phyloP scores from a whole-genome alignment of 2,797 vertebrate genomes.

The Notoglanidium macrostoma region DNA sequence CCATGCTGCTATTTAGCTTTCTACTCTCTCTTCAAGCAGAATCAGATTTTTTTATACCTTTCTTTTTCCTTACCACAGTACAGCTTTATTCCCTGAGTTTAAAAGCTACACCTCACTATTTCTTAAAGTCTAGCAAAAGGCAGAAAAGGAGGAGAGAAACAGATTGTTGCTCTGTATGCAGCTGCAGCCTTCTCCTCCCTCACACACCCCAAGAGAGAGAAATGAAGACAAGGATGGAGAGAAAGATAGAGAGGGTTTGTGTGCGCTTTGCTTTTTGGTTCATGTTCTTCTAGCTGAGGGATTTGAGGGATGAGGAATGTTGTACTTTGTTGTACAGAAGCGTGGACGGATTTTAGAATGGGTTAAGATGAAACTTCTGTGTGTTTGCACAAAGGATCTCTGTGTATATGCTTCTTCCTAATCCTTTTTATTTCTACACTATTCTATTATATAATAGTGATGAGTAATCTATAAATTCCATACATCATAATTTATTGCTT shows the following conservation, averaged over 20 bases:
- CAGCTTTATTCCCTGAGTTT: constrained; percentile 7
- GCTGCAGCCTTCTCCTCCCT: constrained; percentile 27
- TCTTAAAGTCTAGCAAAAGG: constrained; percentile 29
- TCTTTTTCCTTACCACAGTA: background rate
- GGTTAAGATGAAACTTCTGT: constrained; percentile 22
- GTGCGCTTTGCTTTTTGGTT: constrained; percentile 25
- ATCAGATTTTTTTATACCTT: background rate
- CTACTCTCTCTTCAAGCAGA: constrained; percentile 13
- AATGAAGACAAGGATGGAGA: constrained; percentile 26
- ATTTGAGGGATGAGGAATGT: constrained; percentile 49
- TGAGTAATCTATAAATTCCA: background rate
- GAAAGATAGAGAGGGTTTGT: constrained; percentile 31
- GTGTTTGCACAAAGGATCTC: background rate
- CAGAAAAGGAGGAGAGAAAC: constrained; percentile 37
- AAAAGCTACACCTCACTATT: constrained; percentile 5
- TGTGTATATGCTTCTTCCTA: background rate
- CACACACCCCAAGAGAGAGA: constrained; percentile 28
- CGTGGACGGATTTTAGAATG: constrained; percentile 43
- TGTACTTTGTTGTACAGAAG: constrained; percentile 45
- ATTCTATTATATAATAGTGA: background rate
- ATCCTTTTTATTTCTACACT: background rate
- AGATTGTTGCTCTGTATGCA: constrained; percentile 43
- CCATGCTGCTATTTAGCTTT: background rate
- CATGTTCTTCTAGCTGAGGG: constrained; percentile 38
- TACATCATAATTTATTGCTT: background rate